Evolutionary conservation across 2,797 vertebrate species (phyloP).

Genomic region (Allobates femoralis): DNA sequence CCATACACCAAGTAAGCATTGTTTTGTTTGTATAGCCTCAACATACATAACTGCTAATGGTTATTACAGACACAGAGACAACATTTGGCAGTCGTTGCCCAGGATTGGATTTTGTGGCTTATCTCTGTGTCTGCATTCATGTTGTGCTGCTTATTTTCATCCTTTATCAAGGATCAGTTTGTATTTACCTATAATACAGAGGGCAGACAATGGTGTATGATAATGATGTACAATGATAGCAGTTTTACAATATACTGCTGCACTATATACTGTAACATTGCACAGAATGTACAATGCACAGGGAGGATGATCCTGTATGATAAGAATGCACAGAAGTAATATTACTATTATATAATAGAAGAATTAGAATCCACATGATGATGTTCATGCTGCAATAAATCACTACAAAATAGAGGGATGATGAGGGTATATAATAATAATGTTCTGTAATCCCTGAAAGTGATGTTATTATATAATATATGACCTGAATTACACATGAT

Average conservation of each 20-base stretch:
- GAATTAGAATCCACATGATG: too few relatives aligned
- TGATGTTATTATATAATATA: neutral
- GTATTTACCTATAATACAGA: neutral
- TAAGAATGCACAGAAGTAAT: too few relatives aligned
- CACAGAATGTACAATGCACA: neutral
- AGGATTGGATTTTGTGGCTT: neutral
- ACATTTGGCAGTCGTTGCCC: neutral
- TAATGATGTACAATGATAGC: neutral
- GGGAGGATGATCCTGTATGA: neutral
- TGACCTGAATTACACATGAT: neutral
- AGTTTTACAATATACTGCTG: neutral
- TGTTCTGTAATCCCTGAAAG: too few relatives aligned
- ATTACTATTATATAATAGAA: too few relatives aligned
- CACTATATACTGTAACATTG: neutral
- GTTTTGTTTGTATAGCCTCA: neutral
- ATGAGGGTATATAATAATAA: too few relatives aligned
- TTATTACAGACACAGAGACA: neutral
- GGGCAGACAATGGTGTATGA: neutral
- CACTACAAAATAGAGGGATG: too few relatives aligned
- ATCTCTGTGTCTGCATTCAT: neutral
- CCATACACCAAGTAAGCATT: neutral
- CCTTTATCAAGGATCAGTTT: neutral
- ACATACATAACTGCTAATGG: constrained; percentile 12
- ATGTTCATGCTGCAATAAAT: too few relatives aligned
- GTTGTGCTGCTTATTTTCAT: neutral